Evolutionary conservation across 30 jellyfish, hydroid and myxozoan genomes (phyloP), one percentile per base, ranked within the genome.

Genomic region (Aurelia aurita): DNA sequence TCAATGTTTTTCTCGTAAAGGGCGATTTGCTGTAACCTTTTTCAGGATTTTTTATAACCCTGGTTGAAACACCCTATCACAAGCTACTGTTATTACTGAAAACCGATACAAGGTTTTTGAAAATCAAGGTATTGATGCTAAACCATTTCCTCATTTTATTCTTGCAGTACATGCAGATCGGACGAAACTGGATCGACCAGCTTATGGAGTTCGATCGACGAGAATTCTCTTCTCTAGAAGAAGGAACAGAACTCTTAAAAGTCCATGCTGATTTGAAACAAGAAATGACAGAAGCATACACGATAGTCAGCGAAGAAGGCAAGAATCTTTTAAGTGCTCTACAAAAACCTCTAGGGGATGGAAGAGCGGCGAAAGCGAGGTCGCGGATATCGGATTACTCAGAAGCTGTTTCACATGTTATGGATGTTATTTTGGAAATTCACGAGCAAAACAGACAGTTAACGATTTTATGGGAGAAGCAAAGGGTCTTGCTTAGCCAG

Each of bases 361-460:
- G 75, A 2, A 78, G 99, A 20, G 90, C 89, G 22, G 95, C 95
- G 79, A 95, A 89, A 68, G 99, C 95, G 58, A 85, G 98, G 60
- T 95, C 99, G 18, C 77, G 99, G 65, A 77, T 90, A 25, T 95
- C 99, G 46, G 99, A 95, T 66, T 95, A 85, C 73, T 74, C 98
- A 12, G 97, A 89, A 59, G 97, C 99, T 5, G 98, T 97, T 43
- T 95, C 99, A 14, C 97, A 87, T 58, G 99, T 95, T 49, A 95
- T 95, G 99, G 99, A 95, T 43, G 85, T 79, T 8, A 79, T 95
- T 63, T 83, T 95, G 25, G 97, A 85, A 46, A 79, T 95, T 89
- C 96, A 95, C 45, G 99, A 95, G 79, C 98, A 83, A 58, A 95
- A 95, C 77, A 85, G 96, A 69, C 97, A 87, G 80, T 80, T 95